Evolutionary conservation across 2,113 vertebrate genomes (phyloP), one percentile per base, ranked within the genome.

Genomic region (Megaceryle torquata): DNA sequence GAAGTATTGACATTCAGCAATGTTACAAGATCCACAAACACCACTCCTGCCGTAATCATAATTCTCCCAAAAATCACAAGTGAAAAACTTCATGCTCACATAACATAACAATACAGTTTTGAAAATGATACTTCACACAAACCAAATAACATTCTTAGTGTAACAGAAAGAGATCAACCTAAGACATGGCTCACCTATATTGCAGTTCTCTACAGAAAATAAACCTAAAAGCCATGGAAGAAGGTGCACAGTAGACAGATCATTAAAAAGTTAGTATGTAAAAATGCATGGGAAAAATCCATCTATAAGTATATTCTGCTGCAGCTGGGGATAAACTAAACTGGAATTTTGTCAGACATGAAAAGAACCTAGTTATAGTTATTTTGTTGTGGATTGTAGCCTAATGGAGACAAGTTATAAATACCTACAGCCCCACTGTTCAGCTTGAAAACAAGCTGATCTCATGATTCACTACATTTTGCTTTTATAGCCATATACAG

Each of bases 61-160:
- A 50, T n/a, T 35, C 21, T 74, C 41, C 16, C 17, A 72, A 94
- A 89, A 71, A 79, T 35, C 26, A 48, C 7, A 29, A 68, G 13
- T 20, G 10, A 72, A 89, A 75, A 93, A 56, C 60, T 87, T 76
- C 31, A 35, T 60, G 59, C 33, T 93, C 88, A 70, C 80, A 88
- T 86, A 95, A 56, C 41, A 76, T 64, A 76, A 76, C 54, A 80
- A 64, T 57, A 77, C n/a, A 78, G 48, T 53, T 96, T 92, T 86
- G 90, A 94, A 72, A 5, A 70, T 78, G 35, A 11, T 65, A 60
- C 69, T 90, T 67, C 59, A 56, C 25, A 20, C 81, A 96, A 97
- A 95, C 21, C 70, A 94, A 95, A 91, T 79, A 91, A 88, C 48
- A 94, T 86, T 96, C 85, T 93, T 85, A 68, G 76, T 35, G 50